Conservation (phyloP, 2,797 vertebrate genomes). For the Sebastes vulpes region DNA sequence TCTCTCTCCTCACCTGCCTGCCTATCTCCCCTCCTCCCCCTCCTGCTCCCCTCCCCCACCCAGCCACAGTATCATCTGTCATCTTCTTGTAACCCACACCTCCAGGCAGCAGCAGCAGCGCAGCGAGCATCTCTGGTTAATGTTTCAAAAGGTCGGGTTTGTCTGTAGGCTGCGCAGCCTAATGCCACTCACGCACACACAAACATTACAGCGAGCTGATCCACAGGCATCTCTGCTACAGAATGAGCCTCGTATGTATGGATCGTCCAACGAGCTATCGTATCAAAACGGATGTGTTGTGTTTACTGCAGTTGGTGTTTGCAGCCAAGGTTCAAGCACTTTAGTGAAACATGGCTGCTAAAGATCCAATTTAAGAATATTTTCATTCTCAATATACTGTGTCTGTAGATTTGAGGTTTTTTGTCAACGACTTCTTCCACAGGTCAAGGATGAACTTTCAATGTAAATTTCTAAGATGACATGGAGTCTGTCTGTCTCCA, state of each 20-base stretch:
- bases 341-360: not conserved
- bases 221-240: not conserved
- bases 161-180: conserved; percentile 29
- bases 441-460: no score
- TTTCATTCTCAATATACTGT: not conserved
- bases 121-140: conserved; percentile 66
- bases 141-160: conserved; percentile 70
- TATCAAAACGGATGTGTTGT: not conserved
- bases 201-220: not conserved
- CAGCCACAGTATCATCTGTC: conserved; percentile 70
- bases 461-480: no score
- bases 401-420: not conserved
- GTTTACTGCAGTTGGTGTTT: not conserved
- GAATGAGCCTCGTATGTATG: not conserved
- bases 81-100: conserved; percentile 79
- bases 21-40: not conserved
- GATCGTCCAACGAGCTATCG: not conserved
- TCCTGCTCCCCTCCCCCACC: conserved; percentile 35
- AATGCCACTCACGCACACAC: not conserved
- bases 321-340: not conserved
- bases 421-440: not conserved
- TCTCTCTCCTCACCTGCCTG: conserved; percentile 47
- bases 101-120: conserved; percentile 73
- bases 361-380: not conserved
- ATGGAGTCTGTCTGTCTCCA: not conserved